Percentiles rank a stretch among this genome's conserved stretches.
Conservation (phyloP, 2,888 invertebrate genomes). For the Drosophila tripunctata region DNA sequence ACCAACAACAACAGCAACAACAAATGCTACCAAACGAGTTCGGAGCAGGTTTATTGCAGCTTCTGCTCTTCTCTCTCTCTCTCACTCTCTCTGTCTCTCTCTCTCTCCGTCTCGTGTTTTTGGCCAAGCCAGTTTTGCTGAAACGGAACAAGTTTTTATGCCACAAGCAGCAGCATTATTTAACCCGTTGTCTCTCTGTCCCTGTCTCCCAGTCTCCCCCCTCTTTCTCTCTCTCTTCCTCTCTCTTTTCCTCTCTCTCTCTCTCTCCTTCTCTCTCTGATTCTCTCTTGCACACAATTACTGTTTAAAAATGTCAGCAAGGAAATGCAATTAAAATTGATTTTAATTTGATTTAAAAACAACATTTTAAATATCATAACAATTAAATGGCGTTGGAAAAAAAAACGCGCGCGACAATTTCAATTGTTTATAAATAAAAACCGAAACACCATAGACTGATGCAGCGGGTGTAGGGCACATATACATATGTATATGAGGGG, state of each 20-base stretch:
- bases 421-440: constrained; percentile 74
- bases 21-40: constrained; percentile 75
- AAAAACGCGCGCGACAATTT: constrained; percentile 25
- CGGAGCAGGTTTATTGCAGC: constrained; percentile 61
- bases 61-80: neutral
- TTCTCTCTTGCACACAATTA: too few relatives aligned
- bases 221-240: neutral
- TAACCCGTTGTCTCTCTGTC: too few relatives aligned
- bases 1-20: constrained; percentile 11
- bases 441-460: too few relatives aligned
- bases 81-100: neutral
- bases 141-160: constrained; percentile 41
- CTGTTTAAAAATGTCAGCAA: constrained; percentile 63
- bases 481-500: too few relatives aligned
- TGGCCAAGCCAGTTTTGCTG: constrained; percentile 53
- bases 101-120: constrained; percentile 17
- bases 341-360: constrained; percentile 54
- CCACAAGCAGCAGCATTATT: constrained; percentile 8
- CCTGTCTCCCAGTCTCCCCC: constrained; percentile 18
- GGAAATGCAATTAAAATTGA: constrained; percentile 71
- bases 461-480: too few relatives aligned
- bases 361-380: constrained; percentile 51
- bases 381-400: constrained; percentile 59
- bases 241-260: rapidly evolving
- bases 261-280: neutral